Percentiles rank a stretch among this genome's conserved stretches.
Conservation (phyloP, 2,888 invertebrate genomes). For the Notodonta dromedarius region DNA sequence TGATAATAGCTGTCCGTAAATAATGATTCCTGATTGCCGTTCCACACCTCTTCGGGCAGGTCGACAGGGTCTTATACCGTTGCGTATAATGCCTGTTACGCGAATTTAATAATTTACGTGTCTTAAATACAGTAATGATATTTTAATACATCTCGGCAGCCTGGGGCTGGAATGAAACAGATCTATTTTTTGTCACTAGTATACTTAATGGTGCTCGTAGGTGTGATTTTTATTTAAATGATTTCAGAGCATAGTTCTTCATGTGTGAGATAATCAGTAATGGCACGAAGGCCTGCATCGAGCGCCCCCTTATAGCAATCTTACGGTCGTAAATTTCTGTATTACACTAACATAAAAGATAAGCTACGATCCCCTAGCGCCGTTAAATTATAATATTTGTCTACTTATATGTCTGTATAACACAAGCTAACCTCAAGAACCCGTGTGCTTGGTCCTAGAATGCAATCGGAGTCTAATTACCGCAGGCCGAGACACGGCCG, state of each 20-base stretch:
- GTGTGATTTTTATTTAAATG: no score
- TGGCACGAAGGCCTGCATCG: no score
- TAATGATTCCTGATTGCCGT: constrained; percentile 82
- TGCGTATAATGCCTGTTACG: constrained; percentile 27
- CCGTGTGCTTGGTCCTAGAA: constrained; percentile 61
- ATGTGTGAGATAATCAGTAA: no score
- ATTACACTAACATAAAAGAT: no score
- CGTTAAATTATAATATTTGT: constrained; percentile 20
- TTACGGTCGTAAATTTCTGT: neutral
- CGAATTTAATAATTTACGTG: constrained; percentile 29
- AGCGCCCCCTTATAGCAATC: no score
- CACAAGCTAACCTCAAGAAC: constrained; percentile 61
- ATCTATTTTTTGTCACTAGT: no score
- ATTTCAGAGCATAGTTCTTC: no score
- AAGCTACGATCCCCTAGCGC: neutral
- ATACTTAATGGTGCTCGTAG: no score
- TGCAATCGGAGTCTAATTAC: constrained; percentile 78
- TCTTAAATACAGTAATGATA: constrained; percentile 22
- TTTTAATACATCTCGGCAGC: neutral
- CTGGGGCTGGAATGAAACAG: no score
- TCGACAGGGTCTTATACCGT: constrained; percentile 43
- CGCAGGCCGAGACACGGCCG: constrained; percentile 59
- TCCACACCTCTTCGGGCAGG: constrained; percentile 70
- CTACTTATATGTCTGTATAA: constrained; percentile 24
- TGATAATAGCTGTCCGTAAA: constrained; percentile 83